Conservation (phyloP, 2,113 vertebrate genomes). For the Gasterosteus nipponicus region DNA sequence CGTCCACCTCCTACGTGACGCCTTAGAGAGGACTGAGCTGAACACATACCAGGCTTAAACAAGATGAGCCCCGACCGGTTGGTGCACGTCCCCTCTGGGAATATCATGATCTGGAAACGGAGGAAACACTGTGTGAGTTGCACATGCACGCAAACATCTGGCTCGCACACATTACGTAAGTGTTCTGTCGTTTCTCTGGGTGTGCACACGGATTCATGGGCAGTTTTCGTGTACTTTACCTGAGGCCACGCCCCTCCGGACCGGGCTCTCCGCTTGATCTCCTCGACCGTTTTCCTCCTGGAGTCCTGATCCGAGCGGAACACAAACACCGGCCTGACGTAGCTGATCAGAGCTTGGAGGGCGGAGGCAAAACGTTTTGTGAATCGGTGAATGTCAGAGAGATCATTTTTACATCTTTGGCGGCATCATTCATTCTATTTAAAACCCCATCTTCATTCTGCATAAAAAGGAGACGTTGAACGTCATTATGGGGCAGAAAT, state of each 20-base stretch:
- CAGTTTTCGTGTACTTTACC: constrained; percentile 74
- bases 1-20: not conserved
- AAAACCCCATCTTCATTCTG: too few species aligned
- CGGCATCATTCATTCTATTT: too few species aligned
- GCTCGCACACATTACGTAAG: not conserved
- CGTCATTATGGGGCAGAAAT: not conserved
- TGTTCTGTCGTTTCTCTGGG: not conserved
- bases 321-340: constrained; percentile 92
- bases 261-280: constrained; percentile 88
- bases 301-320: constrained; percentile 93
- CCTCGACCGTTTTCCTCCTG: constrained; percentile 92
- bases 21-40: constrained; percentile 5
- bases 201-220: not conserved
- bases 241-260: constrained; percentile 93
- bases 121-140: constrained; percentile 3
- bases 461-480: not conserved
- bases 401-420: too few species aligned
- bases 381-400: too few species aligned
- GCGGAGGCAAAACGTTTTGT: not conserved
- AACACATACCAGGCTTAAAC: constrained; percentile 92
- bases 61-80: constrained; percentile 94
- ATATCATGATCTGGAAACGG: constrained; percentile 92
- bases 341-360: constrained; percentile 90
- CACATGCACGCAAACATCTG: not conserved
- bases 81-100: constrained; percentile 95